A percentile compares a stretch with the other conserved stretches of the same genome.
These are phyloP conservation scores for Carassius carassius DNA, from an alignment of 2,113 vertebrate genomes.

Conservation along the genomic window DNA sequence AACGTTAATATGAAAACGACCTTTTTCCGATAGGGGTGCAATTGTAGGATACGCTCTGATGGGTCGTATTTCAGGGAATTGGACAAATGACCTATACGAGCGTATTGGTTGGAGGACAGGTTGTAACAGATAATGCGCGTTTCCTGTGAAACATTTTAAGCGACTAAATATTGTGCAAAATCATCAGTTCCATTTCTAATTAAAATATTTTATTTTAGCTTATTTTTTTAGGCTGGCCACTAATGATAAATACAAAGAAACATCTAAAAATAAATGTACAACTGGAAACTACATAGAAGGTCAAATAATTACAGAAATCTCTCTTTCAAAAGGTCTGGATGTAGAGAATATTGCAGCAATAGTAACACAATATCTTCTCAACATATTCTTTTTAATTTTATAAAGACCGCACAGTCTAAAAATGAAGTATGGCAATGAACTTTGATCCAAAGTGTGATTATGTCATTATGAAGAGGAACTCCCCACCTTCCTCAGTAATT, in stretches of 20 bases:
- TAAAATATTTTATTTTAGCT: no score
- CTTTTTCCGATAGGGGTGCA: no score
- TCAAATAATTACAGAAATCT: background rate
- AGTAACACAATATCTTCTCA: background rate
- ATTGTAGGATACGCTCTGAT: no score
- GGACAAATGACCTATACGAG: no score
- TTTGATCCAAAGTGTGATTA: conserved; percentile 27
- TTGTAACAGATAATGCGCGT: background rate
- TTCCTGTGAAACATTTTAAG: background rate
- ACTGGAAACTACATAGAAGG: background rate
- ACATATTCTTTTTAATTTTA: background rate
- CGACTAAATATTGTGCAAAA: background rate
- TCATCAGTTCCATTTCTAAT: no score
- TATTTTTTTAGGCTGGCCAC: background rate
- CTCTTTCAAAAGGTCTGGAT: background rate
- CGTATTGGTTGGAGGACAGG: no score
- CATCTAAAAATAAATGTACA: background rate
- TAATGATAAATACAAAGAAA: background rate
- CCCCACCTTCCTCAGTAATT: conserved; percentile 42
- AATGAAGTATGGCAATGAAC: conserved; percentile 6
- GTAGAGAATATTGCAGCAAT: background rate
- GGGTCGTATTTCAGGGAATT: no score
- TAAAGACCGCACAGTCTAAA: background rate
- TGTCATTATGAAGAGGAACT: conserved; percentile 37
- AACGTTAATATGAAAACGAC: no score